These are phyloP conservation scores for Haliaeetus leucogaster DNA, from an alignment of 2,113 vertebrate genomes.

Conservation along the genomic window DNA sequence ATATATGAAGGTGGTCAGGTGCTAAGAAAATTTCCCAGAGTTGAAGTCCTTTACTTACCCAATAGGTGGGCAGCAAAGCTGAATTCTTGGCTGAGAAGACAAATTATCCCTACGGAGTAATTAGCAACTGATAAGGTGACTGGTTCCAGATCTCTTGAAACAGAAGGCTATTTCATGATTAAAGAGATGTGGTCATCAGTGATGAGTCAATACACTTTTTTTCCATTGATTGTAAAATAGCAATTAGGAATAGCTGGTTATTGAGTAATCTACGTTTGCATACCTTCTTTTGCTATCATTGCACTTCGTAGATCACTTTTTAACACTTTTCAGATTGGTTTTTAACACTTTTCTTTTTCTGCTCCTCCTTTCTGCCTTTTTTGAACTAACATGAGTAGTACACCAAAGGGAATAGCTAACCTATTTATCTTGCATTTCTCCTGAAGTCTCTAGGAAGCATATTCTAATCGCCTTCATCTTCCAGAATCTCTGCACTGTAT, in stretches of 20 bases:
- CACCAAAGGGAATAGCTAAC: constrained; percentile 22
- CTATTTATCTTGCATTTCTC: constrained; percentile 23
- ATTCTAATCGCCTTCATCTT: constrained; percentile 8
- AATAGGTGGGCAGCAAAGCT: neutral
- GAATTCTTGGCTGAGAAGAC: neutral
- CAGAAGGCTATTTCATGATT: neutral
- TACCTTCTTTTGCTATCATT: neutral
- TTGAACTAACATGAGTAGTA: neutral
- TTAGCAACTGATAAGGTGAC: neutral
- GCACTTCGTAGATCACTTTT: neutral
- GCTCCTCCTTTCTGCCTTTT: neutral
- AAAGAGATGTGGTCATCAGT: neutral
- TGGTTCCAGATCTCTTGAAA: neutral
- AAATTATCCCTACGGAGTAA: neutral
- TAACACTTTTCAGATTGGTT: neutral
- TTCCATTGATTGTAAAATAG: neutral
- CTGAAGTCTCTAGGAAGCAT: neutral
- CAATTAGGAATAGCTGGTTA: neutral
- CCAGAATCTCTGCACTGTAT: neutral
- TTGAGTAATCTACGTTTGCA: neutral
- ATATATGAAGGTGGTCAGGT: neutral
- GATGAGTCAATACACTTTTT: neutral
- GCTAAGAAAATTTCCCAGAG: neutral
- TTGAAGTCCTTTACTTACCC: neutral
- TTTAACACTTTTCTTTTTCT: neutral